A percentile compares a stretch with the other conserved stretches of the same genome.
Conservation (phyloP, 2,113 vertebrate genomes). For the Marmota flaviventris region DNA sequence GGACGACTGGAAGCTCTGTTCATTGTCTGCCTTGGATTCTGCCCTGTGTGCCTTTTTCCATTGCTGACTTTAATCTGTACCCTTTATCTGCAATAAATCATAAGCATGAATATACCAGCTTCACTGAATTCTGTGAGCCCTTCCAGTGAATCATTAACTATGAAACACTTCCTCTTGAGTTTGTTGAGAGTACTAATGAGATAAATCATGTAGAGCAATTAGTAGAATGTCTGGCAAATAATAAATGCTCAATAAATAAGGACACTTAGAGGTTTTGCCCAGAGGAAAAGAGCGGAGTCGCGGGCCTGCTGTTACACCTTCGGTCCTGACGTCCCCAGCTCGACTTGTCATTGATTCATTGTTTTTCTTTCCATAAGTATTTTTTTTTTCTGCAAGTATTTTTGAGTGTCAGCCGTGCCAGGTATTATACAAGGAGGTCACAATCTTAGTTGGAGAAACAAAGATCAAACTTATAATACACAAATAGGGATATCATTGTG, state of each 20-base stretch:
- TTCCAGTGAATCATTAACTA: neutral
- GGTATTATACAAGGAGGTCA: neutral
- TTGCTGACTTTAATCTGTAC: constrained; percentile 21
- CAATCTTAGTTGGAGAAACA: neutral
- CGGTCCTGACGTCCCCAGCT: neutral
- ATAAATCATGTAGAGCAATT: neutral
- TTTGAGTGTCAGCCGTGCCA: neutral
- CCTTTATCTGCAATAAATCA: neutral
- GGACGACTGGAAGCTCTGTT: neutral
- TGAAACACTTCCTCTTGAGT: neutral
- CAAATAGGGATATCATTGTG: neutral
- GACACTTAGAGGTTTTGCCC: neutral
- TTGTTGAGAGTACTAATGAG: neutral
- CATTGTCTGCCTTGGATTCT: neutral
- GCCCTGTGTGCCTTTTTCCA: neutral
- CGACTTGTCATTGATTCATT: neutral
- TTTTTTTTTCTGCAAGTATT: neutral
- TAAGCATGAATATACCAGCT: neutral
- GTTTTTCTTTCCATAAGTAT: neutral
- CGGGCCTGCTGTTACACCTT: neutral
- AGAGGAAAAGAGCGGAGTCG: neutral
- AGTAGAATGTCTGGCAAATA: neutral
- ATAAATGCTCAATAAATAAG: neutral
- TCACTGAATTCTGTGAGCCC: neutral
- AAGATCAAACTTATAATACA: constrained; percentile 2